phyloP scores from a whole-genome alignment of 2,888 invertebrate genomes.

The Xestia rhomboidea region DNA sequence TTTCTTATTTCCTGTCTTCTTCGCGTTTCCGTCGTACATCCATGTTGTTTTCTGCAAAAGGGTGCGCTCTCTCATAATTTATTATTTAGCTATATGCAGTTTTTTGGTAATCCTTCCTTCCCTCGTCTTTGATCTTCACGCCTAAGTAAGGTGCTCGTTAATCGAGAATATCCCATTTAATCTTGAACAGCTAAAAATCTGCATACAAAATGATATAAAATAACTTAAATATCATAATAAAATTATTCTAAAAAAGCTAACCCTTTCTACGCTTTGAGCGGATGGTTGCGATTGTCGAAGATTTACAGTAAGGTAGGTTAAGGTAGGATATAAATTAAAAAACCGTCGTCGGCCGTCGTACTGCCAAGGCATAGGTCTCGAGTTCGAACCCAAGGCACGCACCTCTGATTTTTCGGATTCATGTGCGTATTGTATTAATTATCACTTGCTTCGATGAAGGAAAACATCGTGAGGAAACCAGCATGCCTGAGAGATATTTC shows the following conservation, averaged over 20 bases:
- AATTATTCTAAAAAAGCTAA: not conserved
- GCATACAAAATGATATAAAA: not conserved
- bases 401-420: no score
- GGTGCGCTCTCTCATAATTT: not conserved
- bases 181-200: not conserved
- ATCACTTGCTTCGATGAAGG: no score
- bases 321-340: no score
- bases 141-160: not conserved
- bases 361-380: no score
- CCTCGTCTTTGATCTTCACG: not conserved
- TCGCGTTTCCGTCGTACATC: slow-evolving; percentile 1
- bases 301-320: not conserved
- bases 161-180: not conserved
- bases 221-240: not conserved
- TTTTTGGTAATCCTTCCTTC: not conserved
- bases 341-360: no score
- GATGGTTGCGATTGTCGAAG: not conserved
- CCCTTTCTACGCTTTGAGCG: not conserved
- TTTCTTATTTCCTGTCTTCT: slow-evolving; percentile 22
- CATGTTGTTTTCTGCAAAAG: not conserved
- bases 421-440: no score
- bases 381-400: no score
- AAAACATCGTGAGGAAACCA: no score
- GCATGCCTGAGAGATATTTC: no score
- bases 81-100: not conserved